Evolutionary conservation across 1,140 invertebrate species (phyloP).

Genomic region (Drosophila murphyi): DNA sequence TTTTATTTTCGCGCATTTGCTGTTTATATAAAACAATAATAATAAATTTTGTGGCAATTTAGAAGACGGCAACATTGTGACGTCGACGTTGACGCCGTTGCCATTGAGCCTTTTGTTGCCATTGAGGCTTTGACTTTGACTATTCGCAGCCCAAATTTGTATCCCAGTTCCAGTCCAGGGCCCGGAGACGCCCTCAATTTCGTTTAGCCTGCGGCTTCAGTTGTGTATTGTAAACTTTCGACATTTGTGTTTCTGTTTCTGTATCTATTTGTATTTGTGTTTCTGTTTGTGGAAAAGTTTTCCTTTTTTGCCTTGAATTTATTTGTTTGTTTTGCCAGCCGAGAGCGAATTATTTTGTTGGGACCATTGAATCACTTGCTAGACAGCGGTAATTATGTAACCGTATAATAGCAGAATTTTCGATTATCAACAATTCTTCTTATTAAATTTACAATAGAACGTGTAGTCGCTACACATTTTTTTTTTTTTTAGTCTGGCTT

Average conservation of each 20-base stretch:
- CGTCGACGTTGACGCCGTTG: constrained; percentile 12
- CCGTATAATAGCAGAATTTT: constrained; percentile 69
- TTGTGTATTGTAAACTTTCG: constrained; percentile 66
- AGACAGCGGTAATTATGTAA: constrained; percentile 71
- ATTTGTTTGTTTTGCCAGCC: constrained; percentile 73
- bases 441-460: constrained; percentile 68
- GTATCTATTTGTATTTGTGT: constrained; percentile 14
- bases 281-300: constrained; percentile 56
- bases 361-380: constrained; percentile 56
- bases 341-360: constrained; percentile 48
- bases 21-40: constrained; percentile 75
- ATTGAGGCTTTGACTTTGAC: constrained; percentile 45
- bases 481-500: constrained; percentile 34
- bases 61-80: constrained; percentile 33
- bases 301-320: constrained; percentile 72
- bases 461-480: not conserved
- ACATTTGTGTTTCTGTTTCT: constrained; percentile 67
- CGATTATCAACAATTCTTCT: constrained; percentile 43
- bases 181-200: constrained; percentile 24
- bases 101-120: constrained; percentile 37
- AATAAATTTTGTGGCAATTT: constrained; percentile 76
- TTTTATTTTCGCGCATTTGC: constrained; percentile 73
- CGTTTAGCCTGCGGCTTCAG: constrained; percentile 49
- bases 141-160: constrained; percentile 1
- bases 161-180: not conserved